Evolutionary conservation across 2,888 invertebrate genomes (phyloP).

Genomic region (Phalera bucephala): DNA sequence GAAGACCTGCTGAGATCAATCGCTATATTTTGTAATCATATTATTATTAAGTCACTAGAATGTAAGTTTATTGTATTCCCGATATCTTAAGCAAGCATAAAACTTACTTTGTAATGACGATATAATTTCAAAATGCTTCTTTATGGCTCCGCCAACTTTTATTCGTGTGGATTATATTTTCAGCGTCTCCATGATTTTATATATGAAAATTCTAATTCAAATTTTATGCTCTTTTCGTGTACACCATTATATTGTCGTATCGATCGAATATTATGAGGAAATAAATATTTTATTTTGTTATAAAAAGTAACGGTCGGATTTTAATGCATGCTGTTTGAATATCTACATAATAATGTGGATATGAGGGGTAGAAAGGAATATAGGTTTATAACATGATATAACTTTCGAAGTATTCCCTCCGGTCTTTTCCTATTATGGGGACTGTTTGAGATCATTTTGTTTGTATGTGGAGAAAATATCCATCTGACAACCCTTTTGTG

Average conservation of each 20-base stretch:
- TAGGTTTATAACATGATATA: constrained; percentile 11
- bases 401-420: too few species aligned
- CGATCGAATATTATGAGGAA: constrained; percentile 11
- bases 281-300: constrained; percentile 43
- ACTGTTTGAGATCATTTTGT: too few species aligned
- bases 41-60: too few species aligned
- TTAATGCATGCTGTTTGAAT: constrained; percentile 12
- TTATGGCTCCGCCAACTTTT: constrained; percentile 46
- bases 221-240: constrained; percentile 17
- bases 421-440: too few species aligned
- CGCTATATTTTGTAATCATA: too few species aligned
- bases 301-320: constrained; percentile 31
- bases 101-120: background rate
- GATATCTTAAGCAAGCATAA: constrained; percentile 1
- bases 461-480: too few species aligned
- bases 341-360: constrained; percentile 11
- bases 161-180: constrained; percentile 49
- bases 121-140: constrained; percentile 36
- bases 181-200: constrained; percentile 50
- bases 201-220: constrained; percentile 53
- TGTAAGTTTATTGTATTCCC: background rate
- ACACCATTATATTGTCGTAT: background rate
- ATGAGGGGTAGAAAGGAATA: constrained; percentile 1
- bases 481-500: too few species aligned
- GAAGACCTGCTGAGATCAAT: too few species aligned